Evolutionary conservation across 2,888 invertebrate genomes (phyloP), one percentile per base, ranked within the genome.

Genomic region (Drosophila nr. perissopoda): DNA sequence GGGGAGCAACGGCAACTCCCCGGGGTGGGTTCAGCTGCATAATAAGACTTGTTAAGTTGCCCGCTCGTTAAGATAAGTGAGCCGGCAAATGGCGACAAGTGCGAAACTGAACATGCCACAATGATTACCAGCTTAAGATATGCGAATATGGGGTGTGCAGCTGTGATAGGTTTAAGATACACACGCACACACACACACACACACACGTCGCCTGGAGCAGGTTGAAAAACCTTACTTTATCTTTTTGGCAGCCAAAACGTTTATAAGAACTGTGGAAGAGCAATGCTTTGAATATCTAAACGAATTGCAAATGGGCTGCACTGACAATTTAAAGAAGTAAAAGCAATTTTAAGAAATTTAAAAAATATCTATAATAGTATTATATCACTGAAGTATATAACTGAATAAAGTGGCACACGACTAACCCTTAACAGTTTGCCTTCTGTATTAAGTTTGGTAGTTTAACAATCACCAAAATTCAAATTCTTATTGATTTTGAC

Each of bases 31-130:
- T 76, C 69, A 80, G 88, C 73, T 88, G 83, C 88, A 88, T 85
- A 85, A 85, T 85, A 85, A 88, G 83, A 85, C 86, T 88, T 85
- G 87, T 89, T 89, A 89, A 87, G 87, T 89, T 82, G 78, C 85
- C 79, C 78, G 89, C 73, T 87, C 87, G 89, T 89, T 87, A 87
- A 87, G 87, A 87, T 87, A 89, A 87, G 87, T 87, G 87, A 87
- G 75, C 84, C 87, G 83, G 82, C 83, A 87, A 89, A 87, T 87
- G 83, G 87, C 82, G 89, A 85, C 84, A 89, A 83, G 87, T 88
- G 83, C 76, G 79, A 84, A 69, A 58, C 71, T 62, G 69, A 83
- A 81, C 84, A 84, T 77, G 76, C 87, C 85, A 58, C 87, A 83
- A 83, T 81, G 77, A 81, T 84, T 83, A 81, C 82, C 81, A 69